These are phyloP conservation scores for Thecocarcelia acutangulata DNA, from an alignment of 2,888 invertebrate genomes.

Conservation along the genomic window DNA sequence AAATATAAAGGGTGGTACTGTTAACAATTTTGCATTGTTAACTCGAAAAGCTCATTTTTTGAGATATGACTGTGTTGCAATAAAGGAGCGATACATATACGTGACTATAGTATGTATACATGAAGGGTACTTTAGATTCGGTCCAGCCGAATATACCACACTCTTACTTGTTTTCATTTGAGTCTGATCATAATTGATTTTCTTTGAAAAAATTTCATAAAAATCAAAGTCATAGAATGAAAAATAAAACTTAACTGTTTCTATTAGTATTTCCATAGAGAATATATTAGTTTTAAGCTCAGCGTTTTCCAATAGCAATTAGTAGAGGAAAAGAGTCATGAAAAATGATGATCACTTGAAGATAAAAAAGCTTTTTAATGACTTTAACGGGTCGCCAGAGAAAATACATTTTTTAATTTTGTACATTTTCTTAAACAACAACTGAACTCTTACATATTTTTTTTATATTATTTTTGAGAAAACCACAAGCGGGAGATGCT, in stretches of 20 bases:
- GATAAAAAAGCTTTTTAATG: conserved; percentile 64
- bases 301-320: conserved; percentile 55
- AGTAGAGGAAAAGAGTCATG: conserved; percentile 56
- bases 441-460: too few species aligned
- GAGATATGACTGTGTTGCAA: too few species aligned
- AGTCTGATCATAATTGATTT: conserved; percentile 56
- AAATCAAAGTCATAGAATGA: neutral
- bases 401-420: conserved; percentile 29
- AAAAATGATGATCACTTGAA: conserved; percentile 65
- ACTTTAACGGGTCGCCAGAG: conserved; percentile 47
- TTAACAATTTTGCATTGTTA: too few species aligned
- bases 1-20: too few species aligned
- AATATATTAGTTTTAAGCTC: conserved; percentile 50
- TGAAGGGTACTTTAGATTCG: too few species aligned
- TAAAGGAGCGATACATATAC: too few species aligned
- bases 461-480: neutral
- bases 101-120: too few species aligned
- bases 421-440: conserved; percentile 18
- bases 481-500: too few species aligned
- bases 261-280: conserved; percentile 48
- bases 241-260: neutral
- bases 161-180: too few species aligned
- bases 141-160: too few species aligned
- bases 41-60: too few species aligned
- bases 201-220: neutral